Evolutionary conservation across 2,888 invertebrate species (phyloP), one percentile per base, ranked within the genome.

Genomic region (Mythimna lalbum): DNA sequence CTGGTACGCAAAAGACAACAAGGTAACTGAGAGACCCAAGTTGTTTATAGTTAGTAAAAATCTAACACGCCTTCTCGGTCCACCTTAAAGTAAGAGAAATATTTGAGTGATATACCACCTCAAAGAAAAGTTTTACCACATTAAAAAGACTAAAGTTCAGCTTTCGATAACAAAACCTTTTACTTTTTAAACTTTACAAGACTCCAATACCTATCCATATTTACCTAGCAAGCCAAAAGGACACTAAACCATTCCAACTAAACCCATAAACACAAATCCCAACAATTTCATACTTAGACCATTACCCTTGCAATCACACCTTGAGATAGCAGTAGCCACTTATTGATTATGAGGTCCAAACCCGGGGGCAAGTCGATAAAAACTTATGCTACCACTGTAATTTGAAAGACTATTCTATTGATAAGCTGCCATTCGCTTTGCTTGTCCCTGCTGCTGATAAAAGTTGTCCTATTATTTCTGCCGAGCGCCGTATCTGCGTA

Each of bases 391-490:
- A 77, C 80, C 83, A 87, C 90, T 91, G 91, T 90, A 92, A 91
- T 93, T 93, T 90, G 86, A 89, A 88, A 88, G 89, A 89, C 89
- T 90, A 92, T 89, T 90, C 90, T 87, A 84, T 86, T 76, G 93
- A 93, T 90, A 91, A 91, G 86, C 72, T 85, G 82, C 89, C 89
- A 86, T 90, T 90, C 87, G 87, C 86, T 83, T 88, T 81, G 80
- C 84, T 86, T 88, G 91, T 90, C 91, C 85, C 82, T 80, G 82
- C 72, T 50, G 39, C 82, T 83, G 93, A 93, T 94, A 93, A 94
- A 94, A 94, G 87, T 94, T 94, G 89, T 88, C 88, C 92, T 93
- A 94, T 93, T 93, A 93, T 93, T 93, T 91, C 89, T 87, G 82
- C 87, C 71, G 73, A 70, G 75, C 64, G 59, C 53, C 76, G 69